Base-by-base conservation (phyloP, 1,140 invertebrate species). In the Druon quercuslanigerum region DNA sequence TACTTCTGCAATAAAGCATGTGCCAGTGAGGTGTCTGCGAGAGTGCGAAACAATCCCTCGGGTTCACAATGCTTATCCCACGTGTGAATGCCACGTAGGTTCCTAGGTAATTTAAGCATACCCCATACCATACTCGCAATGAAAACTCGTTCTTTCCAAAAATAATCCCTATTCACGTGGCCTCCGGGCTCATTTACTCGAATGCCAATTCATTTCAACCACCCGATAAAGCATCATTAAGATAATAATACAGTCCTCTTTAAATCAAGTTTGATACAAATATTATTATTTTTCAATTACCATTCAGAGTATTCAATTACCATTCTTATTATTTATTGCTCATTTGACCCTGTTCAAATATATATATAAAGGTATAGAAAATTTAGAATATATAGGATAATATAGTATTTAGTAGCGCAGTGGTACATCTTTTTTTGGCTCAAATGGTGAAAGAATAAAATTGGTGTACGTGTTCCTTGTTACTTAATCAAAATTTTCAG, bases 1-100 rank as follows among this genome's bases (percentile, higher is more conserved):
- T 83, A 81, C 81, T 82, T 81, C 78, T 80, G 75, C 81, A 84
- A 88, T 86, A 87, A 87, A 88, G 83, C 86, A 73, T 80, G 84
- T 82, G 84, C 81, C 83, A 84, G 79, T 76, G 84, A 87, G 85
- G 85, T 87, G 87, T 87, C 86, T 87, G 84, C 80, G 83, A 87
- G 86, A 88, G 86, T 87, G 84, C 80, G 83, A 87, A 85, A 88
- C 87, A 88, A 88, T 88, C 87, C 84, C 86, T 46, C 78, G 85
- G 84, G 86, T 86, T 83, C 83, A 87, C 85, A 88, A 88, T 88
- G 86, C 87, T 87, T 86, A 85, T 85, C 84, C 85, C 86, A 86
- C 85, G 84, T 85, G 85, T 85, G 78, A 86, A 85, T 86, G 74
- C 76, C 79, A 74, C 70, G 79, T 66, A 80, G 73, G 85, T 86